Conservation (phyloP, 2,888 invertebrate genomes). For the Muschampia plurimacula region DNA sequence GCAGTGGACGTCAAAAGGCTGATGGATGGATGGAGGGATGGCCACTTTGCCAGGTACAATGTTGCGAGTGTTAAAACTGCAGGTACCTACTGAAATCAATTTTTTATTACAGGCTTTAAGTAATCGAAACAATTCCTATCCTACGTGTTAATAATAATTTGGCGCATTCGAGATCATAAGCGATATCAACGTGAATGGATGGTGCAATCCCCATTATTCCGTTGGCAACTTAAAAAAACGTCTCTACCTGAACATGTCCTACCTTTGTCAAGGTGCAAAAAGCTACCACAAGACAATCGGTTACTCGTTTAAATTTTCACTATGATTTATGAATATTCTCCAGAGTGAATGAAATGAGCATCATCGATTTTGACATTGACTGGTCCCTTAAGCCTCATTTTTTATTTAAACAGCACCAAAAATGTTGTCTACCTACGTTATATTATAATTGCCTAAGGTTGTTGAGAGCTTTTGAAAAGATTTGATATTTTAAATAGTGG, state of each 20-base stretch:
- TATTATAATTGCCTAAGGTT: neutral
- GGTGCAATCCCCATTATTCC: conserved; percentile 44
- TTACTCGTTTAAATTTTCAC: conserved; percentile 42
- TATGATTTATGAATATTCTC: conserved; percentile 41
- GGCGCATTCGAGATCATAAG: conserved; percentile 40
- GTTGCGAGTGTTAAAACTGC: neutral
- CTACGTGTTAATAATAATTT: conserved; percentile 12
- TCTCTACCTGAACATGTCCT: conserved; percentile 68
- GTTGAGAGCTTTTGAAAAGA: neutral
- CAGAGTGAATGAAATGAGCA: conserved; percentile 42
- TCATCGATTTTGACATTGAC: conserved; percentile 34
- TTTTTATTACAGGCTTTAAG: neutral
- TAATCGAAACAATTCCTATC: neutral
- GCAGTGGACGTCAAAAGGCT: too few species aligned
- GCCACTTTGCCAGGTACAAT: too few species aligned
- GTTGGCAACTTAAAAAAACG: conserved; percentile 54
- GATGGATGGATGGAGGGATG: too few species aligned
- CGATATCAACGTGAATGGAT: conserved; percentile 60
- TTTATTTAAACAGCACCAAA: conserved; percentile 24
- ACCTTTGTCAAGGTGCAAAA: conserved; percentile 58
- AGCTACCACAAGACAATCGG: conserved; percentile 43
- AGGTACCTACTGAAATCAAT: neutral
- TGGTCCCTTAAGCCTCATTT: conserved; percentile 11
- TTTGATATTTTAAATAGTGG: neutral
- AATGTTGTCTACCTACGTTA: conserved; percentile 18